These are phyloP conservation scores for Lucilia sericata DNA, from an alignment of 1,140 invertebrate genomes.

Conservation along the genomic window DNA sequence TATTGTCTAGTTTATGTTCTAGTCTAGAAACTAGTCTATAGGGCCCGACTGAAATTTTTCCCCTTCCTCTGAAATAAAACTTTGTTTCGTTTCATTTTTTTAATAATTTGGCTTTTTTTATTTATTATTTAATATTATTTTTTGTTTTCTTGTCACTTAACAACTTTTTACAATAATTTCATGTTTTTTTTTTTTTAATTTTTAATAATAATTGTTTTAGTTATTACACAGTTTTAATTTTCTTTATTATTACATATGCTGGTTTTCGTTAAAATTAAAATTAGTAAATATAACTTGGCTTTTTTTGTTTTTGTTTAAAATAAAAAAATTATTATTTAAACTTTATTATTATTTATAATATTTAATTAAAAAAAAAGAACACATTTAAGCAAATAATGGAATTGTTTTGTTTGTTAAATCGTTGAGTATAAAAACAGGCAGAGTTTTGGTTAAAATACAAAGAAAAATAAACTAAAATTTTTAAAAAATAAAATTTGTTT, in stretches of 20 bases:
- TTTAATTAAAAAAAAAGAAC: slow-evolving; percentile 38
- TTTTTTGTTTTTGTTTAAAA: slow-evolving; percentile 7
- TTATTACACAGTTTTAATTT: not conserved
- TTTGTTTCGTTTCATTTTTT: not conserved
- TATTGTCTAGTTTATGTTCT: too few relatives aligned
- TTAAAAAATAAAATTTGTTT: not conserved
- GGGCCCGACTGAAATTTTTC: too few relatives aligned
- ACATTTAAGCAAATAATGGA: slow-evolving; percentile 39
- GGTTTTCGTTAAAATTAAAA: not conserved
- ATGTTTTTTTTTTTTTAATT: not conserved
- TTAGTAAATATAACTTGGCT: slow-evolving; percentile 28
- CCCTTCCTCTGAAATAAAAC: not conserved
- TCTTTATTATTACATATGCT: too few relatives aligned
- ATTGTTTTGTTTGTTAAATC: slow-evolving; percentile 19
- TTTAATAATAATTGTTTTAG: not conserved
- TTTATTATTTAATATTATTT: not conserved
- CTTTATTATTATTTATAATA: not conserved
- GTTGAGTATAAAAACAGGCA: slow-evolving; percentile 32
- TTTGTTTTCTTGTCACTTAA: slow-evolving; percentile 34
- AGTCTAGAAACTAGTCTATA: too few relatives aligned
- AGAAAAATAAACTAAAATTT: not conserved
- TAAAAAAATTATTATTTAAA: slow-evolving; percentile 16
- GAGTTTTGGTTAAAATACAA: not conserved
- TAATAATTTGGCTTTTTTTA: slow-evolving; percentile 41
- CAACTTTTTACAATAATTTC: slow-evolving; percentile 41